Percentiles rank a stretch among this genome's conserved stretches.
Evolutionary conservation across 2,797 vertebrate species (phyloP).

Genomic region (Anolis apletophallus): DNA sequence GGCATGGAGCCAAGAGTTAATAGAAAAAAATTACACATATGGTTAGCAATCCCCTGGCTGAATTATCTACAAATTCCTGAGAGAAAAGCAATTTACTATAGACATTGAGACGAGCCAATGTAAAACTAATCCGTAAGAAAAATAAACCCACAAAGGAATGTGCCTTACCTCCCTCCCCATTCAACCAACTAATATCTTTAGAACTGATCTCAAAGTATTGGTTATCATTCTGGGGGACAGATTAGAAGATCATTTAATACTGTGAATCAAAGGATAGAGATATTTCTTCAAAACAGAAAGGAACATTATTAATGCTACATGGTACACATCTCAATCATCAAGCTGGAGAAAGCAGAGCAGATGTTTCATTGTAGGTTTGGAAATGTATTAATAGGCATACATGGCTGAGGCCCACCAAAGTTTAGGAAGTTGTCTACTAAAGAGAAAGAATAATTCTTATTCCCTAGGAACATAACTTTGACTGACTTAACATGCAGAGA

Average conservation of each 20-base stretch:
- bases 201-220: conserved; percentile 56
- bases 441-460: conserved; percentile 48
- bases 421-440: conserved; percentile 50
- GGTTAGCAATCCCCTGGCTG: conserved; percentile 64
- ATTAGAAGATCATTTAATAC: conserved; percentile 71
- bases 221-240: conserved; percentile 63
- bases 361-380: conserved; percentile 71
- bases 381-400: conserved; percentile 68
- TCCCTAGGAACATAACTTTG: conserved; percentile 9
- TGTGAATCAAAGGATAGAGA: conserved; percentile 72
- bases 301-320: conserved; percentile 67
- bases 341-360: conserved; percentile 71
- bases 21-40: conserved; percentile 61
- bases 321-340: conserved; percentile 70
- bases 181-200: conserved; percentile 63
- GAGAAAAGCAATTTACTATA: conserved; percentile 73
- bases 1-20: conserved; percentile 55
- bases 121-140: conserved; percentile 71
- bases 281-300: conserved; percentile 66
- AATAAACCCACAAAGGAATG: conserved; percentile 73
- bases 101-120: conserved; percentile 61
- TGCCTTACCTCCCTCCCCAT: conserved; percentile 29
- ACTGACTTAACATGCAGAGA: conserved; percentile 46
- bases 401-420: conserved; percentile 34
- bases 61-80: conserved; percentile 76